phyloP scores from a whole-genome alignment of 2,113 vertebrate species.

The Excalfactoria chinensis region DNA sequence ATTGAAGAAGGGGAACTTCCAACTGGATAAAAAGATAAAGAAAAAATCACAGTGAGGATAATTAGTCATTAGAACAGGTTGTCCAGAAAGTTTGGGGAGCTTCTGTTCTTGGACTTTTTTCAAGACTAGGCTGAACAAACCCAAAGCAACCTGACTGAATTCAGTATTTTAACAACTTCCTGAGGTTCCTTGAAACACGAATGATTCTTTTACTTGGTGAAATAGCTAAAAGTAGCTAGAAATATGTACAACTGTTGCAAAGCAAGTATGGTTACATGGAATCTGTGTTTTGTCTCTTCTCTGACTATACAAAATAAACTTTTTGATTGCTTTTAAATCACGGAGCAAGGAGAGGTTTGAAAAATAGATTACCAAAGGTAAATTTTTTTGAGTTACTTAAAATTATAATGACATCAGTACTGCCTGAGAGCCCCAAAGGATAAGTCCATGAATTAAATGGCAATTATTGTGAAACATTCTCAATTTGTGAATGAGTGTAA shows the following conservation, averaged over 20 bases:
- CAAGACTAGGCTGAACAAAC: neutral
- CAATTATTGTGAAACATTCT: constrained; percentile 9
- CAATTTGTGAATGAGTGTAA: neutral
- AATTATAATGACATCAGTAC: neutral
- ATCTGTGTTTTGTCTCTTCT: neutral
- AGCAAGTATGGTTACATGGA: neutral
- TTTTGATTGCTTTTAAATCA: neutral
- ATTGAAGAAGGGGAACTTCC: neutral
- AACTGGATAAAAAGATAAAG: neutral
- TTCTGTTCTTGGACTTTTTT: neutral
- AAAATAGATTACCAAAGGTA: neutral
- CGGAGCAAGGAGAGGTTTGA: neutral
- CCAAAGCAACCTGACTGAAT: neutral
- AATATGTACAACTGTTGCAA: neutral
- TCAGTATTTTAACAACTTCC: neutral
- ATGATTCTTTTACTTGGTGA: neutral
- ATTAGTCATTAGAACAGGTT: neutral
- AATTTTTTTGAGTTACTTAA: neutral
- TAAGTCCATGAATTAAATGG: neutral
- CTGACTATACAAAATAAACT: neutral
- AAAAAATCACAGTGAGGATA: neutral
- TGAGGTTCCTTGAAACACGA: neutral
- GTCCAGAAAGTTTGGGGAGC: neutral
- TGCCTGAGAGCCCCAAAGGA: neutral
- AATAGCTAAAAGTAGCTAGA: neutral